Evolutionary conservation across 2,888 invertebrate genomes (phyloP).

Genomic region (Agapetus fuscipes): DNA sequence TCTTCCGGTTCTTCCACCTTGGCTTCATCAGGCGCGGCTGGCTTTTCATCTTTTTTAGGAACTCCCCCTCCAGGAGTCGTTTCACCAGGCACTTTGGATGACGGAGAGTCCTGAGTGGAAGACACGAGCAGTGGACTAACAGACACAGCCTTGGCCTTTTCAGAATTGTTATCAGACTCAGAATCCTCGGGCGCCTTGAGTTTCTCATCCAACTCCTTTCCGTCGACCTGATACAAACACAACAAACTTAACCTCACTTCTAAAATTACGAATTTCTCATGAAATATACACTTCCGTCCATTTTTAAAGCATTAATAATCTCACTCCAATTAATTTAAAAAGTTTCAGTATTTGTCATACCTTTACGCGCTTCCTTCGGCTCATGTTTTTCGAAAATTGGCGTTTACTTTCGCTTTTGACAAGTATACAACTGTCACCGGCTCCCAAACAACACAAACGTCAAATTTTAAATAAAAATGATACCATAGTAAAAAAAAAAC

Average conservation of each 20-base stretch:
- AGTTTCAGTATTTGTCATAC: too few species aligned
- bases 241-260: conserved; percentile 14
- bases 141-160: conserved; percentile 48
- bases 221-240: conserved; percentile 45
- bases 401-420: too few species aligned
- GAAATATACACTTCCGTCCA: too few species aligned
- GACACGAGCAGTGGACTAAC: conserved; percentile 47
- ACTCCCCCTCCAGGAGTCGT: conserved; percentile 28
- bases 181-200: conserved; percentile 52
- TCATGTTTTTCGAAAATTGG: conserved; percentile 37
- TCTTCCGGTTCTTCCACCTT: conserved; percentile 61
- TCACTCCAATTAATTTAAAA: too few species aligned
- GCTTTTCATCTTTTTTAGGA: conserved; percentile 40
- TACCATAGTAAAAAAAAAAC: too few species aligned
- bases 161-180: conserved; percentile 51
- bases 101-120: conserved; percentile 43
- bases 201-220: conserved; percentile 59
- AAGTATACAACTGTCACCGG: too few species aligned
- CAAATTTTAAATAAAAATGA: too few species aligned
- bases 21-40: conserved; percentile 34
- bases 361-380: conserved; percentile 50
- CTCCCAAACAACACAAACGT: too few species aligned
- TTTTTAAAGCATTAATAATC: too few species aligned
- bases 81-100: conserved; percentile 40
- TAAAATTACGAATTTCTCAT: neutral